Conservation (phyloP, 2,888 invertebrate species). For the Polydrusus pterygomalis region DNA sequence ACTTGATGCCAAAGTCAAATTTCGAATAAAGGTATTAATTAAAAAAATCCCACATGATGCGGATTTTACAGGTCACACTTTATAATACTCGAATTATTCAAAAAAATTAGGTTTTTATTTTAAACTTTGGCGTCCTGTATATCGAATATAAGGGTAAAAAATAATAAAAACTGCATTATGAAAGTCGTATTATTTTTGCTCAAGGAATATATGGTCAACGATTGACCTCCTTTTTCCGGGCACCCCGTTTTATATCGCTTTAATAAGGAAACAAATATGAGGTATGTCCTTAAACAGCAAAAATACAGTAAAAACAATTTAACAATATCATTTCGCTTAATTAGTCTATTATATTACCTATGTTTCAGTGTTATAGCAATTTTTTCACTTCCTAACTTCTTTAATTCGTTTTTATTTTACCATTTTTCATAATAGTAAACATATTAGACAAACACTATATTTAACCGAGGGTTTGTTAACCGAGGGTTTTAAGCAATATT, state of each 20-base stretch:
- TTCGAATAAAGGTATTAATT: too few relatives aligned
- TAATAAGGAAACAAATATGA: neutral
- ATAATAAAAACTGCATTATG: too few relatives aligned
- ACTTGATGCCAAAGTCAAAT: too few relatives aligned
- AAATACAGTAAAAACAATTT: conserved; percentile 35
- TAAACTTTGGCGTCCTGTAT: too few relatives aligned
- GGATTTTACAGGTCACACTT: too few relatives aligned
- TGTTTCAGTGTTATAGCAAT: conserved; percentile 17
- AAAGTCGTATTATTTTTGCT: too few relatives aligned
- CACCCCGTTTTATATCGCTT: neutral
- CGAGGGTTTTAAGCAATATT: conserved; percentile 15
- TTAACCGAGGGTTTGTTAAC: neutral
- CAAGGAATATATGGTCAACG: too few relatives aligned
- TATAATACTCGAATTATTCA: too few relatives aligned
- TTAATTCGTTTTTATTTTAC: conserved; percentile 26
- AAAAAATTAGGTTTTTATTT: too few relatives aligned
- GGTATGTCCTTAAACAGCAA: neutral
- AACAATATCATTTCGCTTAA: conserved; percentile 32
- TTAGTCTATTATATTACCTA: conserved; percentile 31
- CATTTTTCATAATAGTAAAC: conserved; percentile 5
- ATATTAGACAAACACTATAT: conserved; percentile 13
- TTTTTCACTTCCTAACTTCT: conserved; percentile 12
- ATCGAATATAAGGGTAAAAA: too few relatives aligned
- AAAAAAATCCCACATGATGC: too few relatives aligned
- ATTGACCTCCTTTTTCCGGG: too few relatives aligned